Evolutionary conservation across 2,888 invertebrate species (phyloP), one percentile per base, ranked within the genome.

Genomic region (Neocrepidodera transversa): DNA sequence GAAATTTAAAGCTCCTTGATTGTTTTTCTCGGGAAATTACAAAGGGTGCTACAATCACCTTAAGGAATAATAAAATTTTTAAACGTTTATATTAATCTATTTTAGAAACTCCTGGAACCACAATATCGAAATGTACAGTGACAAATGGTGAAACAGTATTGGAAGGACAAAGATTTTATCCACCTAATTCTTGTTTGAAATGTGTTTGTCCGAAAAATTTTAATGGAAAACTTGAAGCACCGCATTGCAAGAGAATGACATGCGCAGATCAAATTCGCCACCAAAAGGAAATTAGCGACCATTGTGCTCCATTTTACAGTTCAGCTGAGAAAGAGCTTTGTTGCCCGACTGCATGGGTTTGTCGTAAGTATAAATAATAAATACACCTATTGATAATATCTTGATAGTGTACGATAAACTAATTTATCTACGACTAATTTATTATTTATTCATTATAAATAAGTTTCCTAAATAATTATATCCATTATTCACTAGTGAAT

Each of bases 271-370:
- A 58, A 48, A 42, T 58, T 4, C 47, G 38, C 4, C 4, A 58
- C 30, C 30, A 53, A 0, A 23, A 47, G 2, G 23, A 61, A 42
- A 51, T 61, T 10, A 40, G 17, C 6, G 32, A 49, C 2, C 23
- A 53, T 10, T 58, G 58, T 11, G 58, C 58, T n/a, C 58, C 58
- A 5, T 40, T 38, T 17, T 58, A 63, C 26, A n/a, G 17, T 11
- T 40, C 16, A 10, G 7, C 35, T 10, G 30, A 14, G 2, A 47
- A 54, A 2, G 49, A 23, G 0, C 26, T 63, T 20, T 63, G 63
- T 43, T 63, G 63, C 45, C 63, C 63, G 4, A 26, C 13, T 17
- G 43, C 8, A 4, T 63, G 60, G 60, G 38, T 58, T 51, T 63
- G 63, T 43, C 63, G 63, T 63, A 55, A 63, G 63, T 63, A 51